A percentile compares a stretch with the other conserved stretches of the same genome.
phyloP scores from a whole-genome alignment of 1,140 invertebrate species.

The Carcinoscorpius rotundicauda region DNA sequence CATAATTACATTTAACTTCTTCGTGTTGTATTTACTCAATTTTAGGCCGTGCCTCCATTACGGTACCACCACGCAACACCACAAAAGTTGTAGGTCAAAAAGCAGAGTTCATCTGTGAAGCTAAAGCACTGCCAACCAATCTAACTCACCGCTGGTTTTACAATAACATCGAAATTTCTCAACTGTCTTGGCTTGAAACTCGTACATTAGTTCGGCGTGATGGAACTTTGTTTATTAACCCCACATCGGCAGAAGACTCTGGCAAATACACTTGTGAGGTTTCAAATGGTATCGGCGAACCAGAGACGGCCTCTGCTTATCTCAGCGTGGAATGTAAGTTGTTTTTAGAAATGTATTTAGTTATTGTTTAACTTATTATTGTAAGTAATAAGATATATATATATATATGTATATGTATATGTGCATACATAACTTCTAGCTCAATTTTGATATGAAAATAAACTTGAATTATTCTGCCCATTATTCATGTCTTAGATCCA shows the following conservation, averaged over 20 bases:
- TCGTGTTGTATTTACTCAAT: constrained; percentile 19
- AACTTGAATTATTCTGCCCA: no score
- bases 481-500: constrained; percentile 50
- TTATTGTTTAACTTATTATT: no score
- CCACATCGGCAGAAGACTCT: constrained; percentile 80
- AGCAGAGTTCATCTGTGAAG: constrained; percentile 86
- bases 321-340: constrained; percentile 92
- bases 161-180: constrained; percentile 24
- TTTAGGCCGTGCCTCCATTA: constrained; percentile 67
- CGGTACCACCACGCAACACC: constrained; percentile 80
- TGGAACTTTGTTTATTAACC: constrained; percentile 81
- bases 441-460: no score
- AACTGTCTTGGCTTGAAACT: constrained; percentile 54
- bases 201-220: constrained; percentile 66
- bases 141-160: constrained; percentile 60
- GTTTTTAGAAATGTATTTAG: neutral
- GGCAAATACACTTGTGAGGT: constrained; percentile 92
- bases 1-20: no score
- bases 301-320: constrained; percentile 85
- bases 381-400: no score
- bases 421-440: no score
- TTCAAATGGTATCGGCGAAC: constrained; percentile 89
- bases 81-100: constrained; percentile 90
- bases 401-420: no score
- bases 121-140: constrained; percentile 86